Percentiles rank a stretch among this genome's conserved stretches.
Evolutionary conservation across 2,888 invertebrate species (phyloP).

Genomic region (Dryobota labecula): DNA sequence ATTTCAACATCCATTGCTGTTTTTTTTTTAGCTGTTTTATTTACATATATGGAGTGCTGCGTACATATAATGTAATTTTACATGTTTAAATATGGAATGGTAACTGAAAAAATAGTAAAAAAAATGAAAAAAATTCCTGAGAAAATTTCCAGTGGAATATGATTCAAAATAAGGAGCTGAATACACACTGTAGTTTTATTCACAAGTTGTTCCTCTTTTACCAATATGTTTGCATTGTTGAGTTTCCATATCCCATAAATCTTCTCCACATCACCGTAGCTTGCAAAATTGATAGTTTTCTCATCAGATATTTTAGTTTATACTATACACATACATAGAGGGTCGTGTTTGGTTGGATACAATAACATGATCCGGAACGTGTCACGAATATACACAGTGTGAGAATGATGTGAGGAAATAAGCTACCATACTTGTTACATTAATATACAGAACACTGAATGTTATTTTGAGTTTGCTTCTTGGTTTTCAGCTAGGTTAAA

Average conservation of each 20-base stretch:
- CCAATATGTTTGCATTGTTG: constrained; percentile 7
- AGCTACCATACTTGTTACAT: constrained; percentile 27
- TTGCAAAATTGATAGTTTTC: constrained; percentile 37
- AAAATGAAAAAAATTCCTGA: no score
- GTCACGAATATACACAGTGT: constrained; percentile 44
- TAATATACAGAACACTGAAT: constrained; percentile 16
- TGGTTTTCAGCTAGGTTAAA: background rate
- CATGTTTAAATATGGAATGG: no score
- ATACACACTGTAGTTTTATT: no score
- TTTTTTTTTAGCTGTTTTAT: no score
- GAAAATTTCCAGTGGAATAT: no score
- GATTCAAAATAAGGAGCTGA: no score
- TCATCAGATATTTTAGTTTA: constrained; percentile 43
- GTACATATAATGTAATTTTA: no score
- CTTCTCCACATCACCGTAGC: background rate
- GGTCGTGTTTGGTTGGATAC: constrained; percentile 46
- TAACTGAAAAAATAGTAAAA: no score
- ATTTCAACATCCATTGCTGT: no score
- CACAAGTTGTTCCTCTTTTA: background rate
- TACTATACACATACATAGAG: constrained; percentile 18
- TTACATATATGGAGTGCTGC: no score
- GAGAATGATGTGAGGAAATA: constrained; percentile 18
- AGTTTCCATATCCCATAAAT: constrained; percentile 22
- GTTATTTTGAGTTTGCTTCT: background rate
- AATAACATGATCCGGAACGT: constrained; percentile 53